Evolutionary conservation across 2,797 vertebrate species (phyloP).

Genomic region (Neosalanx taihuensis): DNA sequence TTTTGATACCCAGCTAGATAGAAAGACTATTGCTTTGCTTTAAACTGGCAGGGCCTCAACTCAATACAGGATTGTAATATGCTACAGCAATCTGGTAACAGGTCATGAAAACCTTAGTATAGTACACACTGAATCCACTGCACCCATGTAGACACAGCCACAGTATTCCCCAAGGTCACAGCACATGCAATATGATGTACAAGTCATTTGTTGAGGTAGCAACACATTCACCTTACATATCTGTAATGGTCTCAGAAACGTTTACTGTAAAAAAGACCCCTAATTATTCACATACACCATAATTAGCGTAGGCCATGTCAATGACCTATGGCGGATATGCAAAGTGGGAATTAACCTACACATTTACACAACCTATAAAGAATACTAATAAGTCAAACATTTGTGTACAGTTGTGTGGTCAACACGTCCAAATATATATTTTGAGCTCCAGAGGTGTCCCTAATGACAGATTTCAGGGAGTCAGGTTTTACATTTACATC

Average conservation of each 20-base stretch:
- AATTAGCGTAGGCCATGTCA: conserved; percentile 42
- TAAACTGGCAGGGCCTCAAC: background rate
- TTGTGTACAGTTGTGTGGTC: background rate
- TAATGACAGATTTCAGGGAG: no score
- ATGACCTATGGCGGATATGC: conserved; percentile 33
- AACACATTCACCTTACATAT: conserved; percentile 58
- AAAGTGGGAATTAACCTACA: conserved; percentile 24
- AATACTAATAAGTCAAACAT: background rate
- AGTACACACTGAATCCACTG: background rate
- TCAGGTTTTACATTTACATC: no score
- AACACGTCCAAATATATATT: background rate
- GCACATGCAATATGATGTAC: conserved; percentile 46
- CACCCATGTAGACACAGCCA: conserved; percentile 32
- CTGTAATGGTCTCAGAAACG: conserved; percentile 48
- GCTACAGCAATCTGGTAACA: background rate
- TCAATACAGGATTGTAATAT: background rate
- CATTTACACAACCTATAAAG: conserved; percentile 8
- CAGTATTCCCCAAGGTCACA: conserved; percentile 59
- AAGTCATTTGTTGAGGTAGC: conserved; percentile 27
- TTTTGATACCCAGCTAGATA: background rate
- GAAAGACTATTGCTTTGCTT: background rate
- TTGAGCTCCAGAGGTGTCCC: no score
- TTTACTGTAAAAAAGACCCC: conserved; percentile 38
- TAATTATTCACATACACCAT: conserved; percentile 33
- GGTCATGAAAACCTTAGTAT: background rate